Conservation (phyloP, 2,797 vertebrate genomes). For the Notamacropus eugenii region DNA sequence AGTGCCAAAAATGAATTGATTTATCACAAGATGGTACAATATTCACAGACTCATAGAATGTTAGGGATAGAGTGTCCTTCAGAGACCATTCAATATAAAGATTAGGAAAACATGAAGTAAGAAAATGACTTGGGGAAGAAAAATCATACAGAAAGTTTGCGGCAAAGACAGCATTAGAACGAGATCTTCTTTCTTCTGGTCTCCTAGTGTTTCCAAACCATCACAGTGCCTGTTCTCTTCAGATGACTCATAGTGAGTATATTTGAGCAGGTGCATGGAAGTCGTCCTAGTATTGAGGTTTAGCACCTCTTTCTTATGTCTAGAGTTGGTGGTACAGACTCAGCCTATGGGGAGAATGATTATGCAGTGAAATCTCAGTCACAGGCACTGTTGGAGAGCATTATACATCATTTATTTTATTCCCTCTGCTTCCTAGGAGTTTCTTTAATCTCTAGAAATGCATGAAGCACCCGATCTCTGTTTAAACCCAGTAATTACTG, state of each 20-base stretch:
- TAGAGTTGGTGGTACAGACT: neutral
- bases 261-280: neutral
- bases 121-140: neutral
- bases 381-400: neutral
- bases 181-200: conserved; percentile 1
- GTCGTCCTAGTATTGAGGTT: neutral
- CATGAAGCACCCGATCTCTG: neutral
- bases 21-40: conserved; percentile 9
- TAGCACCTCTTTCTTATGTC: neutral
- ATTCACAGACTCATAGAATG: neutral
- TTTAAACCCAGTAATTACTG: conserved; percentile 32
- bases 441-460: conserved; percentile 11
- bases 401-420: neutral
- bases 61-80: neutral
- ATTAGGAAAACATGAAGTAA: neutral
- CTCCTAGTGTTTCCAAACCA: neutral
- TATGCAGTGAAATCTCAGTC: neutral
- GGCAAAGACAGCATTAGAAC: neutral
- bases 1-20: conserved; percentile 25
- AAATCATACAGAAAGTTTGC: neutral
- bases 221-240: neutral
- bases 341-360: neutral
- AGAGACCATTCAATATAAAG: neutral
- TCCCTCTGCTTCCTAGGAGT: conserved; percentile 28
- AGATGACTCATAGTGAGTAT: neutral